Conservation (phyloP, 1,140 invertebrate species). For the Camponotus pennsylvanicus region DNA sequence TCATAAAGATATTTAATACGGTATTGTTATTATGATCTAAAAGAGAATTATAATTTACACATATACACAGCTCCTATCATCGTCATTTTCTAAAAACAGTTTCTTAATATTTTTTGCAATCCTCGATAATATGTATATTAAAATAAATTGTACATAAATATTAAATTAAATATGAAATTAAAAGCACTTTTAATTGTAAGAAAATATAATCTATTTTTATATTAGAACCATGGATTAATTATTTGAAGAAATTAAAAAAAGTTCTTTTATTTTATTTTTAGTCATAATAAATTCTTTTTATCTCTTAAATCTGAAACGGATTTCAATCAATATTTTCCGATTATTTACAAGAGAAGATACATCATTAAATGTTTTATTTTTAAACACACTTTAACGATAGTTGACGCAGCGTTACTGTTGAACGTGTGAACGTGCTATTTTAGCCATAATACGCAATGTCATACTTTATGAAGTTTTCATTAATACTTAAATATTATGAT, state of each 20-base stretch:
- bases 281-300: too few relatives aligned
- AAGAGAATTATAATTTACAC: not conserved
- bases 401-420: not conserved
- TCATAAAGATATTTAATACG: not conserved
- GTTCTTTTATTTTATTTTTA: too few relatives aligned
- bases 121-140: too few relatives aligned
- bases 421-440: conserved; percentile 41
- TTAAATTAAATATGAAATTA: too few relatives aligned
- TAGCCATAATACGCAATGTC: conserved; percentile 14
- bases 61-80: too few relatives aligned
- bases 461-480: not conserved
- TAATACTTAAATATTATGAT: not conserved
- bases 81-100: not conserved
- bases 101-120: not conserved
- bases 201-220: too few relatives aligned
- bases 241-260: too few relatives aligned
- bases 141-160: too few relatives aligned
- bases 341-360: not conserved
- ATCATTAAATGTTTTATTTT: not conserved
- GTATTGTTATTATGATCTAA: not conserved
- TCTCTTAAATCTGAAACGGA: too few relatives aligned
- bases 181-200: too few relatives aligned
- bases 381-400: not conserved
- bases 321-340: not conserved
- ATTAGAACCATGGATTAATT: too few relatives aligned